Percentiles rank a stretch among this genome's conserved stretches.
These are phyloP conservation scores for Caenorhabditis drosophilae DNA, from an alignment of 2,888 invertebrate genomes.

Conservation along the genomic window DNA sequence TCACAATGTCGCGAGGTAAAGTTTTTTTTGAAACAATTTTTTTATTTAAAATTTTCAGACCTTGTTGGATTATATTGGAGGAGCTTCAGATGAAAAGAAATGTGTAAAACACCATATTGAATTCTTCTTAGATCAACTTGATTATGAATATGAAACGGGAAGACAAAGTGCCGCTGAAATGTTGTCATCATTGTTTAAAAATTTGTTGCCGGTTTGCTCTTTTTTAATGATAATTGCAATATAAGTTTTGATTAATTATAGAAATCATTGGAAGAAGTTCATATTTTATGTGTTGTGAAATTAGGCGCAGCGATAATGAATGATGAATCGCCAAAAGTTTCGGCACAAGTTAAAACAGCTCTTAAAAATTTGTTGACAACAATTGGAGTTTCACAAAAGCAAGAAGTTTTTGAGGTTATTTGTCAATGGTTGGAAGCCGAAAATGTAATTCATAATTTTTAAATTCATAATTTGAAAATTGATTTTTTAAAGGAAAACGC, in stretches of 20 bases:
- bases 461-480: not conserved
- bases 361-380: conserved; percentile 77
- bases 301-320: conserved; percentile 82
- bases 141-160: conserved; percentile 82
- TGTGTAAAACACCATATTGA: conserved; percentile 75
- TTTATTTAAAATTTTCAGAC: no score
- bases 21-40: no score
- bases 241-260: conserved; percentile 69
- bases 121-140: conserved; percentile 84
- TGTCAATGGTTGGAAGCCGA: conserved; percentile 59
- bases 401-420: conserved; percentile 51
- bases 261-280: conserved; percentile 75
- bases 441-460: conserved; percentile 25
- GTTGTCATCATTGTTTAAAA: conserved; percentile 79
- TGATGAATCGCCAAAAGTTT: conserved; percentile 81
- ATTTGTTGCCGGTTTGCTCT: conserved; percentile 48
- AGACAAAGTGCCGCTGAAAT: conserved; percentile 86
- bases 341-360: conserved; percentile 78
- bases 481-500: conserved; percentile 27
- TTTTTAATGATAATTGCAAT: not conserved
- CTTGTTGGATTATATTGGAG: conserved; percentile 53
- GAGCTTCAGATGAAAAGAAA: conserved; percentile 80
- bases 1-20: conserved; percentile 82
- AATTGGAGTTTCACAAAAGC: conserved; percentile 48
- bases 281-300: conserved; percentile 79